phyloP scores from a whole-genome alignment of 1,140 invertebrate genomes.

The Euglossa dilemma region DNA sequence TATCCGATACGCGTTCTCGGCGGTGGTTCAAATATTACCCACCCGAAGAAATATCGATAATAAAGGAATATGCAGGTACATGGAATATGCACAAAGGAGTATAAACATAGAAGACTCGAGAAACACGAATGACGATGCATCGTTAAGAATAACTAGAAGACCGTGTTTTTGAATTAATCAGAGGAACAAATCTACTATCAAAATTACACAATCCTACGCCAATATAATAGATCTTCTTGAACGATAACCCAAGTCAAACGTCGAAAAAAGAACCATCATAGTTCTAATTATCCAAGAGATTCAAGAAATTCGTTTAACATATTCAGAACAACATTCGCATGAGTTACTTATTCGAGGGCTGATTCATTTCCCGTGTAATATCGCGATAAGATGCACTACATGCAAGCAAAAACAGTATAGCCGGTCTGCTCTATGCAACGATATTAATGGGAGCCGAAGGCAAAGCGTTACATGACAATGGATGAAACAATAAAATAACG shows the following conservation, averaged over 20 bases:
- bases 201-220: background rate
- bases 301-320: background rate
- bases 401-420: background rate
- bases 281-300: background rate
- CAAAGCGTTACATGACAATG: slow-evolving; percentile 34
- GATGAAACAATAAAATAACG: slow-evolving; percentile 46
- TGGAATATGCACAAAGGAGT: background rate
- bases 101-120: background rate
- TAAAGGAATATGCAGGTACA: background rate
- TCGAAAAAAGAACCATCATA: background rate
- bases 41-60: too few species aligned
- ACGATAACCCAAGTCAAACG: background rate
- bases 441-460: slow-evolving; percentile 40
- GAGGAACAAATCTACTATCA: too few species aligned
- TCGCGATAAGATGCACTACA: background rate
- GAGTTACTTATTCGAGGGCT: background rate
- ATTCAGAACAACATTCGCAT: background rate
- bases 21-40: background rate
- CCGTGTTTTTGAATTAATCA: background rate
- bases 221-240: background rate
- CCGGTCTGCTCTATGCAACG: background rate
- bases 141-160: background rate
- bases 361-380: background rate
- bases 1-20: background rate
- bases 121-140: background rate